Evolutionary conservation across 2,113 vertebrate genomes (phyloP).

Genomic region (Numida meleagris): DNA sequence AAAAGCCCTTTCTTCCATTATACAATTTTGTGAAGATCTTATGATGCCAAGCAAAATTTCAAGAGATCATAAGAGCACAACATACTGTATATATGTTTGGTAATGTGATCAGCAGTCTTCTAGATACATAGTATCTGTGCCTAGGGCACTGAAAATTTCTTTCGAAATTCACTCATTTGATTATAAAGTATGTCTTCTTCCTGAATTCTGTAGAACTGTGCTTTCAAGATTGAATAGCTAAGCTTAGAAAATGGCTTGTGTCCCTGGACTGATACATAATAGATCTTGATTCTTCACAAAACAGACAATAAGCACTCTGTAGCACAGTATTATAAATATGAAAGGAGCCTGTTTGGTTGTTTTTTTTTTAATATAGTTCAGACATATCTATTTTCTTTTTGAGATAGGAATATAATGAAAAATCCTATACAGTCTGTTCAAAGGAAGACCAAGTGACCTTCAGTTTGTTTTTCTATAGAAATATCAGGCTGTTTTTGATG

Average conservation of each 20-base stretch:
- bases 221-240: slow-evolving; percentile 51
- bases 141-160: not conserved
- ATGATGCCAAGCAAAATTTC: not conserved
- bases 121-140: not conserved
- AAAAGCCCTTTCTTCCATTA: not conserved
- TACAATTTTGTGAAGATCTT: not conserved
- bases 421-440: not conserved
- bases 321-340: slow-evolving; percentile 35
- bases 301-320: slow-evolving; percentile 56
- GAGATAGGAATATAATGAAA: slow-evolving; percentile 23
- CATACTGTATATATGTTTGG: not conserved
- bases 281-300: slow-evolving; percentile 58
- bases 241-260: slow-evolving; percentile 19
- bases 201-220: slow-evolving; percentile 51
- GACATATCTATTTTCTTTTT: slow-evolving; percentile 30
- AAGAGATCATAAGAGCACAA: not conserved
- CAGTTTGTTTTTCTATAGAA: slow-evolving; percentile 51
- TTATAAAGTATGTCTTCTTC: slow-evolving; percentile 32
- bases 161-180: slow-evolving; percentile 54
- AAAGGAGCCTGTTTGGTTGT: not conserved
- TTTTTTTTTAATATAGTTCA: not conserved
- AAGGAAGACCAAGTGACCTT: not conserved
- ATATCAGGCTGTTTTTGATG: not conserved
- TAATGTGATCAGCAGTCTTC: not conserved
- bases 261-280: slow-evolving; percentile 63